Evolutionary conservation across 2,113 vertebrate species (phyloP), one percentile per base, ranked within the genome.

Genomic region (Pangasianodon hypophthalmus): DNA sequence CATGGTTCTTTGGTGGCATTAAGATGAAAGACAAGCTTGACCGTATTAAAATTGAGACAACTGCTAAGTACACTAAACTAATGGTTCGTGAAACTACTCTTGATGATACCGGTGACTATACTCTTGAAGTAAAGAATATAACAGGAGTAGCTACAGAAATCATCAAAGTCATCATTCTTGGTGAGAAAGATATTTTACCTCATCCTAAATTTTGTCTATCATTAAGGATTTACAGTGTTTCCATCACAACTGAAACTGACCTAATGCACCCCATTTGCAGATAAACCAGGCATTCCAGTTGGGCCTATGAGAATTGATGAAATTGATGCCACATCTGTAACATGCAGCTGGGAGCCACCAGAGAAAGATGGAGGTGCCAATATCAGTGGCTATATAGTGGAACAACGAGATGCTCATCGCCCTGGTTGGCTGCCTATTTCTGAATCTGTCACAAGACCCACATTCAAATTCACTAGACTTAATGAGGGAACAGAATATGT

Each of bases 351-450:
- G 98, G 96, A 97, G 85, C 96, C 97, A 91, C 98, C 98, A 82
- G 95, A 97, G 92, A 96, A 98, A 91, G 98, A 99, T 54, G 98
- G 98, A 44, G 98, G 98, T 24, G 98, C 98, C 88, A 96, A 98
- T n/a, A 80, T 99, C 88, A 97, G 97, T 4, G 98, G 98, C 13
- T 99, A 99, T 19, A 97, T 99, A 84, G 98, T 99, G 82, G 98
- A 99, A 90, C 98, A 99, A 90, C 97, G 98, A 0, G 97, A 99
- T 75, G 98, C 98, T 69, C 98, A 99, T 91, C 96, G 96, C 16
- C 98, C 98, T 64, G 98, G 98, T 92, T 99, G 98, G 98, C 90
- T 96, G 90, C 96, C 98, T 18, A 93, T 99, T 90, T 99, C 98
- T 13, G 98, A 99, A 93, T 99, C 98, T 19, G 98, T 99, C 91